Evolutionary conservation across 2,113 vertebrate species (phyloP).

Genomic region (Semicossyphus pulcher): DNA sequence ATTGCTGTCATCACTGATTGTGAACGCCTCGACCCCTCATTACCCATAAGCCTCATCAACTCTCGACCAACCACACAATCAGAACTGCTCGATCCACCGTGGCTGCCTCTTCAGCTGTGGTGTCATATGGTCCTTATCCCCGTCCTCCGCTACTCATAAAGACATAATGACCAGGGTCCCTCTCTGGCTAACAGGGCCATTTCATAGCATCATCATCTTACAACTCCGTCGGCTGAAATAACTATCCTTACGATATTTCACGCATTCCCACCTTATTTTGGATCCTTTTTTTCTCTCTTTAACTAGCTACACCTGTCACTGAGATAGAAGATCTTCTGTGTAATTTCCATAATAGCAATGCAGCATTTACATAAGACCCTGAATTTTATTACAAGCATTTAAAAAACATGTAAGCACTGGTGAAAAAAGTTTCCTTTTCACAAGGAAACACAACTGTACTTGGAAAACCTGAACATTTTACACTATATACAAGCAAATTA

Average conservation of each 20-base stretch:
- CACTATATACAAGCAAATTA: background rate
- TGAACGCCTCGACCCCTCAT: constrained; percentile 41
- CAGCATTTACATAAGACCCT: no score
- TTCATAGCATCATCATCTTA: constrained; percentile 2
- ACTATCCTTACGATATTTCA: background rate
- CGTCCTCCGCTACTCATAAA: background rate
- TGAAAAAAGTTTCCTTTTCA: background rate
- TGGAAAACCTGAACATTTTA: background rate
- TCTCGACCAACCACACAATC: constrained; percentile 54
- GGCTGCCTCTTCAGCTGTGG: background rate
- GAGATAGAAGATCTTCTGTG: no score
- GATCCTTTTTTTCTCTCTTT: background rate
- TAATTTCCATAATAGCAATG: no score
- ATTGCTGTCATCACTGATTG: constrained; percentile 63
- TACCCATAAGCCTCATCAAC: constrained; percentile 50
- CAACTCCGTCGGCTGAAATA: background rate
- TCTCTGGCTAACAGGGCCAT: constrained; percentile 2
- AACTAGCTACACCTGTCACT: no score
- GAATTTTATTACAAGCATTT: background rate
- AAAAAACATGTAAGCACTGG: no score
- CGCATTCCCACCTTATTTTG: constrained; percentile 1
- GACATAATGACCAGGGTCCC: constrained; percentile 14
- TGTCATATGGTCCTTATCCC: background rate
- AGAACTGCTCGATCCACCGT: constrained; percentile 15
- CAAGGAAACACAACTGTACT: background rate